A percentile compares a stretch with the other conserved stretches of the same genome.
Conservation (phyloP, 2,797 vertebrate genomes). For the Sebastes aleutianus region DNA sequence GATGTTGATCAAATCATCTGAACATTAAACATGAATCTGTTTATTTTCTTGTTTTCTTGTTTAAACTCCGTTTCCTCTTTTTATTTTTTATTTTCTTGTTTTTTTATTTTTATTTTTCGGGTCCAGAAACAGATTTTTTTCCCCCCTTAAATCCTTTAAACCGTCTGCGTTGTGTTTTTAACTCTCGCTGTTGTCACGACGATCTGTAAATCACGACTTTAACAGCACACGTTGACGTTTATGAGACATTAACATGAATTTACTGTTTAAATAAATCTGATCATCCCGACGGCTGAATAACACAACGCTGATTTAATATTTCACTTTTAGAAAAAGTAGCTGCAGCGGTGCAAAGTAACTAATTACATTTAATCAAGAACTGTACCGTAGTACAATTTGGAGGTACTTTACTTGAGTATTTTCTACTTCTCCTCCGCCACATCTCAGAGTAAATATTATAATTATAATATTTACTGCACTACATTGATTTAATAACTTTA, state of each 20-base stretch:
- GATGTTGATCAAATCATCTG: conserved; percentile 7
- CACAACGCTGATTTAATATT: too few relatives aligned
- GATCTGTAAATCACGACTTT: neutral
- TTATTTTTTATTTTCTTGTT: neutral
- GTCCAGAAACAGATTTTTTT: neutral
- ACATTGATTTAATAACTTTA: neutral
- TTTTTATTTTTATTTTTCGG: neutral
- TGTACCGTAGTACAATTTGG: neutral
- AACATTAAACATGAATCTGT: neutral
- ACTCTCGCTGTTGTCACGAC: neutral
- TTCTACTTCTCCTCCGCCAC: neutral
- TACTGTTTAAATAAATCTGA: neutral
- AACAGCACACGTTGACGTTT: neutral
- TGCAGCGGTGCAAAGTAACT: neutral
- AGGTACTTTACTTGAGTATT: neutral
- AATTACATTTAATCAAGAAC: too few relatives aligned
- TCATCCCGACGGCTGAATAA: neutral
- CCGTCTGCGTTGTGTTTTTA: neutral
- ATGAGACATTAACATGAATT: neutral
- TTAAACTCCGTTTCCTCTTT: neutral
- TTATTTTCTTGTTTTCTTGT: neutral
- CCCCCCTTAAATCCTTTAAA: too few relatives aligned
- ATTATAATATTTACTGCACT: too few relatives aligned
- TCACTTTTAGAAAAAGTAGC: too few relatives aligned
- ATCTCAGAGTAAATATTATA: too few relatives aligned